Base-by-base conservation (phyloP, 2,797 vertebrate genomes). In the Galago senegalensis region DNA sequence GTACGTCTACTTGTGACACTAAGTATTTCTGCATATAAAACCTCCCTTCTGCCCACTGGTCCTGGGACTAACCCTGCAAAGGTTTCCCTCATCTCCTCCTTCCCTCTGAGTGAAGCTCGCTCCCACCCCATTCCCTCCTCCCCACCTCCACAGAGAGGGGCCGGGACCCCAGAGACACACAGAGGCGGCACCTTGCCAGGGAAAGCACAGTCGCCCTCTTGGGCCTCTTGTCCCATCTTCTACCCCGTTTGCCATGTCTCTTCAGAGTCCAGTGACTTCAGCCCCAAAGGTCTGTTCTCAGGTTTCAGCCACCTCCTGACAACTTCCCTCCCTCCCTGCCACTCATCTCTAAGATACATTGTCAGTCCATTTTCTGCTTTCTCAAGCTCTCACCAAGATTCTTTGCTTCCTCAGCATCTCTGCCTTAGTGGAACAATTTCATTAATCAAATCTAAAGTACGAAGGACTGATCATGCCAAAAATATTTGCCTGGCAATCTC, bases 11-110 rank as follows among this genome's bases (percentile, higher is more conserved):
- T 37, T 77, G 11, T 20, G 70, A 80, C 27, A 7, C 61, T 60
- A 90, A 18, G 1, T 70, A 29, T 76, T 43, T 85, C 81, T 65
- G 11, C 25, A 29, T 12, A 3, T 46, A 25, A 46, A 23, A 65
- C 58, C 21, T 69, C 2, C 58, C 25, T 80, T 70, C 46, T 25
- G 65, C 34, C 31, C 17, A 0, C 5, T 46, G 58, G 8, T 53
- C 31, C 14, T 37, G 86, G 34, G n/a, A 20, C 70, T 25, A 17
- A 20, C 34, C 73, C 49, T 65, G 58, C 34, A 56, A 73, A 73
- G 27, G 53, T 17, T 18, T 10, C 46, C 8, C 21, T 34, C 5
- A 1, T 21, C 40, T 49, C 11, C 13, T 0, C 0, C 27, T 6
- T 31, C 11, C 29, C 43, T 70, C 12, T 10, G 3, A 49, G 40